Conservation (phyloP, 2,888 invertebrate genomes). For the Apodemia hepburni region DNA sequence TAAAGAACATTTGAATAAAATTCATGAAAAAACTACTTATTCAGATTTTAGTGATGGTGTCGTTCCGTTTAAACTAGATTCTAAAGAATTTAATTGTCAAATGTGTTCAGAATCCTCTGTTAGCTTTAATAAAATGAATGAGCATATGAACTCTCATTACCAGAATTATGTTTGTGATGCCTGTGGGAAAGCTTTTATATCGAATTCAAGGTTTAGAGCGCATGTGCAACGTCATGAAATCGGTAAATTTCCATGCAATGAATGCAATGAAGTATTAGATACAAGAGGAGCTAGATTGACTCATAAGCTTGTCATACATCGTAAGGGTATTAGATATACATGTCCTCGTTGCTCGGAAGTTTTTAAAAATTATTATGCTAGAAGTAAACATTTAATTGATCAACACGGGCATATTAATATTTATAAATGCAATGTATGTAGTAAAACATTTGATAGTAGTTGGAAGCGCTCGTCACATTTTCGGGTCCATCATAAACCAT, state of each 20-base stretch:
- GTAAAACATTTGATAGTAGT: constrained; percentile 51
- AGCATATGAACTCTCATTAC: constrained; percentile 68
- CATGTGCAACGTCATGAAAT: constrained; percentile 62
- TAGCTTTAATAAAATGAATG: constrained; percentile 58
- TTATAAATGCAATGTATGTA: constrained; percentile 51
- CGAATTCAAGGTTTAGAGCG: constrained; percentile 59
- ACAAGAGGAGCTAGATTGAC: constrained; percentile 55
- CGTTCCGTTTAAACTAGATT: constrained; percentile 59
- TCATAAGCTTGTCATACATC: constrained; percentile 55
- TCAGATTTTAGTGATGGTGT: constrained; percentile 60
- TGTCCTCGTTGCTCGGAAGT: constrained; percentile 63
- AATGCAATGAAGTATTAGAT: constrained; percentile 52
- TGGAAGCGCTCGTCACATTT: constrained; percentile 56
- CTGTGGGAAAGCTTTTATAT: constrained; percentile 66
- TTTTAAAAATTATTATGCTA: constrained; percentile 57
- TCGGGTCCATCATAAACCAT: constrained; percentile 44
- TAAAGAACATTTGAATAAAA: constrained; percentile 50
- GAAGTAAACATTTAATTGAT: constrained; percentile 59
- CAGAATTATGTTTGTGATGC: constrained; percentile 65
- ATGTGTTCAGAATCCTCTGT: constrained; percentile 48
- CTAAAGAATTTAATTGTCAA: constrained; percentile 53
- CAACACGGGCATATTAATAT: constrained; percentile 48
- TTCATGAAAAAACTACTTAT: constrained; percentile 47
- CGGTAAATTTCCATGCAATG: constrained; percentile 59
- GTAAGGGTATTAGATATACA: constrained; percentile 55